These are phyloP conservation scores for Chelonia mydas DNA, from an alignment of 2,797 vertebrate genomes.

Conservation along the genomic window DNA sequence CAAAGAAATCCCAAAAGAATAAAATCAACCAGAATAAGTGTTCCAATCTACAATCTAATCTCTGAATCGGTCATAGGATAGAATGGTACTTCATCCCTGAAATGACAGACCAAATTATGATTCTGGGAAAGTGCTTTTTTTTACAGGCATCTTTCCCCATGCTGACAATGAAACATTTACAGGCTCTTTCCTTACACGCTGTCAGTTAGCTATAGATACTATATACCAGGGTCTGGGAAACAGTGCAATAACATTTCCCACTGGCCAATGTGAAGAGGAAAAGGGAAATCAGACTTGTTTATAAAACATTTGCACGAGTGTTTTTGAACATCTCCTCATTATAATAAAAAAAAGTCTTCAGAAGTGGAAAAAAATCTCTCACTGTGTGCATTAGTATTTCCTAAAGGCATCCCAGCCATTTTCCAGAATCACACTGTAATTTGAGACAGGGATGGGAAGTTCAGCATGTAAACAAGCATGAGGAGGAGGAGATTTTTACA, in stretches of 20 bases:
- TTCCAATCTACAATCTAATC: not conserved
- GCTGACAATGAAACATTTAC: constrained; percentile 37
- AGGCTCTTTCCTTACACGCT: constrained; percentile 13
- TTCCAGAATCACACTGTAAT: not conserved
- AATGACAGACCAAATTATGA: constrained; percentile 29
- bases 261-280: not conserved
- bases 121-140: constrained; percentile 35
- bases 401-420: not conserved
- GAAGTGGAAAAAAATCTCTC: not conserved
- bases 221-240: not conserved
- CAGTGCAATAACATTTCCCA: not conserved
- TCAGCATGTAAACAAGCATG: not conserved
- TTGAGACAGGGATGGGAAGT: not conserved
- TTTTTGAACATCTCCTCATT: not conserved
- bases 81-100: not conserved
- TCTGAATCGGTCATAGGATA: not conserved
- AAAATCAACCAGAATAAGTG: not conserved
- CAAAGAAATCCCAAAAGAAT: not conserved
- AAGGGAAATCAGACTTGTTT: not conserved
- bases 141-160: constrained; percentile 23
- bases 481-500: not conserved
- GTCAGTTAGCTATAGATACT: not conserved
- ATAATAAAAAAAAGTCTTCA: not conserved
- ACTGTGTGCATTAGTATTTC: not conserved
- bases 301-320: not conserved